A percentile compares a stretch with the other conserved stretches of the same genome.
phyloP scores from a whole-genome alignment of 2,888 invertebrate genomes.

The Diaprepes abbreviatus region DNA sequence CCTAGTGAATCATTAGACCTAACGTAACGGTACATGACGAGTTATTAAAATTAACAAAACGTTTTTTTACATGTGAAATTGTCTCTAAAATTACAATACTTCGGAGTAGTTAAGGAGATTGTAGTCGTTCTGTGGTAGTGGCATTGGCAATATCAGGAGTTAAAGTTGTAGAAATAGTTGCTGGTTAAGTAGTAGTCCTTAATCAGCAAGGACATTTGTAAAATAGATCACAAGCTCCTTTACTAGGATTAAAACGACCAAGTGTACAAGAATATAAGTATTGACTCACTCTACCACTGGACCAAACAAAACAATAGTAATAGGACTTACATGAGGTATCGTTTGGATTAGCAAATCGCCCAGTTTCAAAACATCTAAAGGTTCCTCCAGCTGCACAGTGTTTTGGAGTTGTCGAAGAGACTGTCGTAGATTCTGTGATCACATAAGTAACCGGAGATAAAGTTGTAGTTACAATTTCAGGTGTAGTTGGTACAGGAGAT shows the following conservation, averaged over 20 bases:
- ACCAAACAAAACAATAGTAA: slow-evolving; percentile 44
- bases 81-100: slow-evolving; percentile 15
- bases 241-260: slow-evolving; percentile 43
- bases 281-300: not conserved
- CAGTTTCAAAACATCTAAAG: slow-evolving; percentile 33
- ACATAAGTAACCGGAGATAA: no score
- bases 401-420: not conserved
- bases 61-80: slow-evolving; percentile 42
- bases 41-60: slow-evolving; percentile 51
- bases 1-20: slow-evolving; percentile 45
- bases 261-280: slow-evolving; percentile 6
- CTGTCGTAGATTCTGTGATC: not conserved
- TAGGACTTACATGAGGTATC: slow-evolving; percentile 48
- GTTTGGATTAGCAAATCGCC: slow-evolving; percentile 34
- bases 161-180: not conserved
- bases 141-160: not conserved
- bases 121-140: not conserved
- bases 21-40: slow-evolving; percentile 50
- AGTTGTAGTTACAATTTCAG: not conserved
- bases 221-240: slow-evolving; percentile 40
- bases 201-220: slow-evolving; percentile 45
- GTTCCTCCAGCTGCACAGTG: slow-evolving; percentile 13
- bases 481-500: not conserved
- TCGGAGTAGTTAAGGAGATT: not conserved
- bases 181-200: no score